A percentile compares a stretch with the other conserved stretches of the same genome.
phyloP scores from a whole-genome alignment of 2,113 vertebrate genomes.

The Xiphophorus maculatus region DNA sequence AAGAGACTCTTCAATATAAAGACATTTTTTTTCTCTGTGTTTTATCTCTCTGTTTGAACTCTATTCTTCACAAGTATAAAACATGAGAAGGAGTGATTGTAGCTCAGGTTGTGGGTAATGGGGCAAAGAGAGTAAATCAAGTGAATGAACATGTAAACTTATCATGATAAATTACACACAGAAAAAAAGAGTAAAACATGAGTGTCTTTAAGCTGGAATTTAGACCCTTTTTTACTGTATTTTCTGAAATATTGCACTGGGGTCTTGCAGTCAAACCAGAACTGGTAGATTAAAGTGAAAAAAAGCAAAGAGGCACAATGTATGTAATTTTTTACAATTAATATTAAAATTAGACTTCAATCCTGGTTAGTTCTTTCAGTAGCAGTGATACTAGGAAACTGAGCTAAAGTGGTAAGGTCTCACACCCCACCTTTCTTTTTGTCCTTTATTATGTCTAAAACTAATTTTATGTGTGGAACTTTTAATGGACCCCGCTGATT shows the following conservation, averaged over 20 bases:
- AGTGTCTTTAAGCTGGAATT: neutral
- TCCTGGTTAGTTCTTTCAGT: neutral
- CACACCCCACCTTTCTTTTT: neutral
- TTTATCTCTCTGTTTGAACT: slow-evolving; percentile 19
- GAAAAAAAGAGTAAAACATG: neutral
- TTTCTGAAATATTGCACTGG: neutral
- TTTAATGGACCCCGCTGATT: neutral
- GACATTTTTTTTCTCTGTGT: neutral
- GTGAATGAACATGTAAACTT: slow-evolving; percentile 54
- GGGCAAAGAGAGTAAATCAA: slow-evolving; percentile 30
- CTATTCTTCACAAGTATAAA: slow-evolving; percentile 20
- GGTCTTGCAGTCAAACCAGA: neutral
- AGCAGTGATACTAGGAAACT: neutral
- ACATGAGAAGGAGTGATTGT: neutral
- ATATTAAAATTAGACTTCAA: neutral
- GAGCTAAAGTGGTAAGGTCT: neutral
- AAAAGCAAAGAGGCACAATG: neutral
- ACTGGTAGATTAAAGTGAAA: neutral
- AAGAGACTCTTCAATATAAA: slow-evolving; percentile 20
- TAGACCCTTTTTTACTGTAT: slow-evolving; percentile 15
- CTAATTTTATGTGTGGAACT: neutral
- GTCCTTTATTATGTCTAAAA: neutral
- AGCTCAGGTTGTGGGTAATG: neutral
- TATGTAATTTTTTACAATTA: neutral
- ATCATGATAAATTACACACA: neutral